phyloP scores from a whole-genome alignment of 2,797 vertebrate species.

The Cephalopachus bancanus region DNA sequence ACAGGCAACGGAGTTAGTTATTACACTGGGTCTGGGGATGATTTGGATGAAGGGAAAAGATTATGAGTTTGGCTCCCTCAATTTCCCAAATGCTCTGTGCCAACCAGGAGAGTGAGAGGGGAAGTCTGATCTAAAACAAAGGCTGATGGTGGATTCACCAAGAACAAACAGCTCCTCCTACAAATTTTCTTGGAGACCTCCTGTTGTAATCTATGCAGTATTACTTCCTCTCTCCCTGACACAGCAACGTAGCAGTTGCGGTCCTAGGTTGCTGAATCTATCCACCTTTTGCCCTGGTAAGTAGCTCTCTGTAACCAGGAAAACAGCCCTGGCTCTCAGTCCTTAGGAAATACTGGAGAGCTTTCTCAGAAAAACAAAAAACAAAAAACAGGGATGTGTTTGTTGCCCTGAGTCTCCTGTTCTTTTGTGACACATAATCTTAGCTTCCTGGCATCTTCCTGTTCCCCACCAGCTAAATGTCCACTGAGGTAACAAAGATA shows the following conservation, averaged over 20 bases:
- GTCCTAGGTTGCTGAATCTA: not conserved
- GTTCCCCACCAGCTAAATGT: not conserved
- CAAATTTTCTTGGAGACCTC: no score
- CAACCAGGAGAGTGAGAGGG: not conserved
- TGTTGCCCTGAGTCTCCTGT: not conserved
- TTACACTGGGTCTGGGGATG: not conserved
- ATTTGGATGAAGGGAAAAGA: not conserved
- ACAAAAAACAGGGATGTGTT: not conserved
- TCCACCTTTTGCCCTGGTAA: not conserved
- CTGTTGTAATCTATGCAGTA: not conserved
- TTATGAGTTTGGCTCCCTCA: not conserved
- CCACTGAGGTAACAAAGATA: not conserved
- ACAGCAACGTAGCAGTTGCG: not conserved
- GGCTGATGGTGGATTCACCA: not conserved
- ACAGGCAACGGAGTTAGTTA: rapidly evolving
- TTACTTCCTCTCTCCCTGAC: not conserved
- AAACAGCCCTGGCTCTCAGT: not conserved
- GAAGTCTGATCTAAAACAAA: not conserved
- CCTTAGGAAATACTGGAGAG: not conserved
- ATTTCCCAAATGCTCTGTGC: not conserved
- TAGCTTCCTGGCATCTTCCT: not conserved
- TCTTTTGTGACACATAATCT: not conserved
- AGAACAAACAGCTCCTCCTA: not conserved
- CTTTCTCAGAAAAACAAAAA: not conserved
- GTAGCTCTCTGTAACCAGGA: not conserved